Conservation (phyloP, 1,140 invertebrate genomes). For the Drosophila oshimai region DNA sequence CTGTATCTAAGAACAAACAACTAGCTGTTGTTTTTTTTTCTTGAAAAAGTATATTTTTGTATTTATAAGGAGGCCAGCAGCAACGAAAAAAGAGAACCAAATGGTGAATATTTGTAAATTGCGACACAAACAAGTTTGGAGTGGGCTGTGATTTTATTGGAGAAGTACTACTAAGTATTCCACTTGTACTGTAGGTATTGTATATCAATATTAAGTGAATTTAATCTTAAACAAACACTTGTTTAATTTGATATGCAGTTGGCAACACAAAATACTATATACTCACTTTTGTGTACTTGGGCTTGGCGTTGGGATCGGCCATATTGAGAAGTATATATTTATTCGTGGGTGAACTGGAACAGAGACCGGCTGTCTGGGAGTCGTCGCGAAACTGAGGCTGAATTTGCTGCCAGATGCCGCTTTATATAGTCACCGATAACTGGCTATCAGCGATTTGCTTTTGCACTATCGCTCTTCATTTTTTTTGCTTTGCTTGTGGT, state of each 20-base stretch:
- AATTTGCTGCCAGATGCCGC: constrained; percentile 1
- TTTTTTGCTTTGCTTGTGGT: constrained; percentile 19
- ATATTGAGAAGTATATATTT: constrained; percentile 36
- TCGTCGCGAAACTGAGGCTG: constrained; percentile 47
- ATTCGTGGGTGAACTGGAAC: background rate
- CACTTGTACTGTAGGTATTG: too few relatives aligned
- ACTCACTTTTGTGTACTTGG: constrained; percentile 79
- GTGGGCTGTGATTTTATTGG: background rate
- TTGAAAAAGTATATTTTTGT: background rate
- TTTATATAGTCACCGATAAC: constrained; percentile 56
- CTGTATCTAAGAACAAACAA: constrained; percentile 6
- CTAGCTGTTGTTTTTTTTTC: background rate
- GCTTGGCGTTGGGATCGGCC: constrained; percentile 72
- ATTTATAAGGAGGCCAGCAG: background rate
- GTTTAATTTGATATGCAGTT: background rate
- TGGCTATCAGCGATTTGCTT: constrained; percentile 37
- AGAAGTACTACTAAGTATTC: background rate
- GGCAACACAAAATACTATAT: constrained; percentile 11
- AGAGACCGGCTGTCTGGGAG: constrained; percentile 18
- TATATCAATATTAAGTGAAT: background rate
- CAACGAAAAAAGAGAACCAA: background rate
- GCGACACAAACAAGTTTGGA: constrained; percentile 39
- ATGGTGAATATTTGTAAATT: constrained; percentile 16
- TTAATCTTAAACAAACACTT: background rate
- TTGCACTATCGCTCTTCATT: constrained; percentile 18